Conservation (phyloP, 2,113 vertebrate genomes). For the Takifugu bimaculatus region DNA sequence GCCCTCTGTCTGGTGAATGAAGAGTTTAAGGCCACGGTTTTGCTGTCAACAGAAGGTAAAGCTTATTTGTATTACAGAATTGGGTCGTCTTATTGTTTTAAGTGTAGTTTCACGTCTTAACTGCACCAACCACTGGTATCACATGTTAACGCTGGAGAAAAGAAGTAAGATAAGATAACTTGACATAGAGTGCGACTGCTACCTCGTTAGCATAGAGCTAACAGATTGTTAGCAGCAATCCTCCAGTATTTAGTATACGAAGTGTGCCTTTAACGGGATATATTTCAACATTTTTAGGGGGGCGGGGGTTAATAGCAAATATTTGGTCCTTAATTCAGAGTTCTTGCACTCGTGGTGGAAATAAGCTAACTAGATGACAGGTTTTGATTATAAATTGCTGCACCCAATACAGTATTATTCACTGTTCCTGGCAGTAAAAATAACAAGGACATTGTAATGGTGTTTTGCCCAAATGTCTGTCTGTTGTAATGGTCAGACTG, state of each 20-base stretch:
- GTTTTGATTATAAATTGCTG: too few species aligned
- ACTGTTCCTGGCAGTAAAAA: too few species aligned
- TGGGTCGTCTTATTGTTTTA: background rate
- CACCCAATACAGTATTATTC: too few species aligned
- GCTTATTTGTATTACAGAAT: accelerated
- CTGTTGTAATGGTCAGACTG: too few species aligned
- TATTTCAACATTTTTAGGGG: too few species aligned
- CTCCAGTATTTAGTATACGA: too few species aligned
- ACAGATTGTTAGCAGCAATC: background rate
- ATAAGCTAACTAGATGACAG: background rate
- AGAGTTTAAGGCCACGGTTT: slow-evolving; percentile 40
- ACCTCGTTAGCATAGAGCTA: slow-evolving; percentile 22
- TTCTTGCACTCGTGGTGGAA: background rate
- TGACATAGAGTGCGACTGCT: background rate
- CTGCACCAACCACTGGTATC: accelerated
- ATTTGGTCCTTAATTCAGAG: too few species aligned
- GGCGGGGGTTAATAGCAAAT: too few species aligned
- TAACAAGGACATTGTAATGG: too few species aligned
- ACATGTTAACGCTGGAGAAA: background rate
- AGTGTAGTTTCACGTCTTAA: background rate
- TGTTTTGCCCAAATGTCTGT: too few species aligned
- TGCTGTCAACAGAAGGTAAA: slow-evolving; percentile 44
- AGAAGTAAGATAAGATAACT: background rate
- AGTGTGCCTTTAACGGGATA: too few species aligned
- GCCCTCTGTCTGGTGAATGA: slow-evolving; percentile 53